These are phyloP conservation scores for Nomia melanderi DNA, from an alignment of 1,140 invertebrate species.

Conservation along the genomic window DNA sequence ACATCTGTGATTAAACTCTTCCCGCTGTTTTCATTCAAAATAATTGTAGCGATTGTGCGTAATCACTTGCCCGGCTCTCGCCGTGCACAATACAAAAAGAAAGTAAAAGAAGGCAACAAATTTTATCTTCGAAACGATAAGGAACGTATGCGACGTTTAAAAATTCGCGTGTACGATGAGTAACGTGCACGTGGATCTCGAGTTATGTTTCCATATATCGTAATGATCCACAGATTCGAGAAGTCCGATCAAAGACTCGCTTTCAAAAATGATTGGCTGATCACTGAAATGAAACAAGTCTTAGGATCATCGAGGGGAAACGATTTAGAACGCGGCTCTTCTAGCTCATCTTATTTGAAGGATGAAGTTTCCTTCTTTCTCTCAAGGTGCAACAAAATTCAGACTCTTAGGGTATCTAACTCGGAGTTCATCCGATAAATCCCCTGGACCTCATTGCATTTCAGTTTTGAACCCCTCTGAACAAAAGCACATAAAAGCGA, in stretches of 20 bases:
- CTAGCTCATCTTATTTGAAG: too few relatives aligned
- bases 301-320: too few relatives aligned
- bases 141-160: not conserved
- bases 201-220: too few relatives aligned
- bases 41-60: conserved; percentile 61
- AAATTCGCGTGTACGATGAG: not conserved
- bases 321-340: not conserved
- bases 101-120: not conserved
- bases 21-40: conserved; percentile 14
- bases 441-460: too few relatives aligned
- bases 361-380: too few relatives aligned
- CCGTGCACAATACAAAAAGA: conserved; percentile 1
- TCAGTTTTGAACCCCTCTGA: not conserved
- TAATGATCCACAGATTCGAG: too few relatives aligned
- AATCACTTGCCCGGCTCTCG: conserved; percentile 18
- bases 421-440: too few relatives aligned
- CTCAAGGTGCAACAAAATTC: too few relatives aligned
- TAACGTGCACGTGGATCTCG: too few relatives aligned
- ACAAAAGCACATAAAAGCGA: not conserved
- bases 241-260: not conserved
- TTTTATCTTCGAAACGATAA: not conserved
- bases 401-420: too few relatives aligned
- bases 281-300: not conserved
- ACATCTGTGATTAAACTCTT: conserved; percentile 55
- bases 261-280: too few relatives aligned